These are phyloP conservation scores for Anser cygnoides DNA, from an alignment of 2,113 vertebrate genomes.

Conservation along the genomic window DNA sequence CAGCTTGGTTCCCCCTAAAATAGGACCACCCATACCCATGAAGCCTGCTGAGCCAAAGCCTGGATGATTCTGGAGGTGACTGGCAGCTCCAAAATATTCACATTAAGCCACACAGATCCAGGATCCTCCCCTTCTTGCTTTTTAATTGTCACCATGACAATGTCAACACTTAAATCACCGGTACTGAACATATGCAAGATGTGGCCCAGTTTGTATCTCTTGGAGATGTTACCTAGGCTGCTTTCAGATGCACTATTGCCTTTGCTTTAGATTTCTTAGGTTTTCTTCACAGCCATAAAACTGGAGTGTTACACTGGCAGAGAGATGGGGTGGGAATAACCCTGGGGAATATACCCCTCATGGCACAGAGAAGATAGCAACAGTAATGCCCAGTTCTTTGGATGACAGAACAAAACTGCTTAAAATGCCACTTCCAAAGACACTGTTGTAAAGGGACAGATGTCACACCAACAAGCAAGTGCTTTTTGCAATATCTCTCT, in stretches of 20 bases:
- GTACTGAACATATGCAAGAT: background rate
- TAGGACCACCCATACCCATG: background rate
- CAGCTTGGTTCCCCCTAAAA: background rate
- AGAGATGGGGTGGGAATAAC: background rate
- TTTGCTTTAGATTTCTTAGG: background rate
- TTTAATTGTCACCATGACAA: slow-evolving; percentile 64
- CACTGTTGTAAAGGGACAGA: background rate
- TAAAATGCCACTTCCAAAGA: background rate
- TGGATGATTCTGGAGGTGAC: background rate
- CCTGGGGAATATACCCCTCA: background rate
- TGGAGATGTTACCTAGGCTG: slow-evolving; percentile 16
- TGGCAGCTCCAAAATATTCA: slow-evolving; percentile 11
- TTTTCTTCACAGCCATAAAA: background rate
- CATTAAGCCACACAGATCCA: slow-evolving; percentile 12
- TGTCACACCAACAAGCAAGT: background rate
- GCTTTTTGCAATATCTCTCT: background rate
- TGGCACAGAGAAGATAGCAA: background rate
- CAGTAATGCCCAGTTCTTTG: background rate
- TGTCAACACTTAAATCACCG: slow-evolving; percentile 55
- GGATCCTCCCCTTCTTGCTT: slow-evolving; percentile 31
- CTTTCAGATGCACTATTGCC: background rate
- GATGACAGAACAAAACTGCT: background rate
- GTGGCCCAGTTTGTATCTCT: slow-evolving; percentile 18
- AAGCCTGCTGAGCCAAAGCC: background rate
- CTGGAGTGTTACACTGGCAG: background rate